A percentile compares a stretch with the other conserved stretches of the same genome.
phyloP scores from a whole-genome alignment of 35 echinoderm and acorn worm species.

The Diadema setosum region DNA sequence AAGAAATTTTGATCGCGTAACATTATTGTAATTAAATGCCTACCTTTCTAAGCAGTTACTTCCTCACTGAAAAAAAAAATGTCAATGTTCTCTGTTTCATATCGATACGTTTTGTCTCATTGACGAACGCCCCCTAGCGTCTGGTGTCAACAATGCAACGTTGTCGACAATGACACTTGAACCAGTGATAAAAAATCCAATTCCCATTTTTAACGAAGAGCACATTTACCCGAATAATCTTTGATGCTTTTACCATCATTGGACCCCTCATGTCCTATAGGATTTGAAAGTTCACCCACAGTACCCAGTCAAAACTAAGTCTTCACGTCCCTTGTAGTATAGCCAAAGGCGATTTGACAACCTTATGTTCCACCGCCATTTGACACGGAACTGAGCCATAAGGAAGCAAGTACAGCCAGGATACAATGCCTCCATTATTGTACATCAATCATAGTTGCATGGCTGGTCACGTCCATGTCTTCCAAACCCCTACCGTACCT shows the following conservation, averaged over 20 bases:
- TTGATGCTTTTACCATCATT: background rate
- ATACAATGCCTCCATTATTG: background rate
- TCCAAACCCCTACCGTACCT: background rate
- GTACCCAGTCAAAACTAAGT: background rate
- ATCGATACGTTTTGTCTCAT: background rate
- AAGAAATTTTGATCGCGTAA: background rate
- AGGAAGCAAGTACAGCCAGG: background rate
- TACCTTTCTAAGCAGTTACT: too few relatives aligned
- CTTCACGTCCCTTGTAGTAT: background rate
- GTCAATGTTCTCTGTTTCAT: background rate
- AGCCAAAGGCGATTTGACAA: background rate
- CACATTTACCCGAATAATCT: background rate
- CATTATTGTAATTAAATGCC: too few relatives aligned
- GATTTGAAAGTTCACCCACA: background rate
- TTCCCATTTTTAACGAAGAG: too few relatives aligned
- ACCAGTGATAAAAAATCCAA: background rate
- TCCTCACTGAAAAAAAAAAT: too few relatives aligned
- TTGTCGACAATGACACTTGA: background rate
- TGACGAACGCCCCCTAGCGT: background rate
- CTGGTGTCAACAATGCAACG: background rate
- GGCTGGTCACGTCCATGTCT: background rate
- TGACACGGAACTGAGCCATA: background rate
- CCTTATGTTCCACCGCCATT: background rate
- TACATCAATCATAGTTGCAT: background rate
- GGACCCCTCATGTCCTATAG: background rate